phyloP scores from a whole-genome alignment of 2,797 vertebrate species.

The Podarcis siculus region DNA sequence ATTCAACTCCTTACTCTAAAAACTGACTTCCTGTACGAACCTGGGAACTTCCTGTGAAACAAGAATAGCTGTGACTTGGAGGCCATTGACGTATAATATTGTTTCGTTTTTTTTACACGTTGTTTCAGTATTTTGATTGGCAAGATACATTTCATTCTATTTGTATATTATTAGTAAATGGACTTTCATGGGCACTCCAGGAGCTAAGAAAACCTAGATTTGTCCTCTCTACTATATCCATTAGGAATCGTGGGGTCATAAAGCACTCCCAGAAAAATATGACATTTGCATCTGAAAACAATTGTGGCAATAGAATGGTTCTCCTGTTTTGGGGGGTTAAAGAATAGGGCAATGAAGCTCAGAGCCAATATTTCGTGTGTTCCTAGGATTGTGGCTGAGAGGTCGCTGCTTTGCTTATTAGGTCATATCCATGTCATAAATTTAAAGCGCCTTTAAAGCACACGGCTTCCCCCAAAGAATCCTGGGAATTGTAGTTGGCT shows the following conservation, averaged over 20 bases:
- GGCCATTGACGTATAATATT: neutral
- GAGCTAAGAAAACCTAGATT: neutral
- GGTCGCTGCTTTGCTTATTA: slow-evolving; percentile 13
- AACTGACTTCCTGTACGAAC: neutral
- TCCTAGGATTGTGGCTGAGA: neutral
- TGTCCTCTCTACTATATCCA: neutral
- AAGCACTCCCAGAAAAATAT: slow-evolving; percentile 42
- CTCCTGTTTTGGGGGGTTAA: slow-evolving; percentile 10
- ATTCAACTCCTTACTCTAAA: neutral
- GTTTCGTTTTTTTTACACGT: no score
- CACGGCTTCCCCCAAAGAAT: no score
- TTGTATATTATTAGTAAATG: no score
- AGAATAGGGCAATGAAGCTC: neutral
- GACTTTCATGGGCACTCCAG: neutral
- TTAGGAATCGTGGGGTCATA: slow-evolving; percentile 24
- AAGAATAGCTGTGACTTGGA: neutral
- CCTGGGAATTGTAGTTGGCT: no score
- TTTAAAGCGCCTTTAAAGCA: neutral
- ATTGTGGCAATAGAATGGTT: fast-evolving
- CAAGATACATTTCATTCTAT: no score
- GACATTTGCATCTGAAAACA: neutral
- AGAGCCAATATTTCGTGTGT: neutral
- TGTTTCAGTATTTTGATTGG: no score
- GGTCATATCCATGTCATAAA: no score
- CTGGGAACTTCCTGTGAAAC: neutral